Base-by-base conservation (phyloP, 2,888 invertebrate genomes). In the Hermaeophaga mercurialis region DNA sequence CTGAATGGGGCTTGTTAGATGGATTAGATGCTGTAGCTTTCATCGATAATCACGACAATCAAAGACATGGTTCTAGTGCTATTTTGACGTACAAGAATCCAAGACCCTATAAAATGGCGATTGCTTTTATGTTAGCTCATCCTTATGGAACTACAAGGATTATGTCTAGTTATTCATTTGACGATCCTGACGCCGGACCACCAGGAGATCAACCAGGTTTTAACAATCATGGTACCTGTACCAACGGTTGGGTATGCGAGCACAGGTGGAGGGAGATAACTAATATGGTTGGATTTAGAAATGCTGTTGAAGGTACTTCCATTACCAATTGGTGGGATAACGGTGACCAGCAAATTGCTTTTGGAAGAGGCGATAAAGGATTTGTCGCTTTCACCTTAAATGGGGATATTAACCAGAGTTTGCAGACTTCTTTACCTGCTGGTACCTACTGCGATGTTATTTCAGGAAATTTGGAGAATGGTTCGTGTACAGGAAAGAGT, bases 131-230 rank as follows among this genome's bases (percentile, higher is more conserved):
- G 85, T 80, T 96, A 75, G 92, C 94, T 0, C 89, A 90, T 82
- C 87, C 91, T 0, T 92, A 91, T 64, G 80, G 84, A 55, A 85
- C 91, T 0, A 84, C 90, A 43, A 77, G 95, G 47, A 93, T 96
- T 90, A 96, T 96, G 94, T 94, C 94, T 72, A 93, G 94, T 63
- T 96, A 85, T 71, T 80, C 72, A 43, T 96, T 93, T 75, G 70
- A 74, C 12, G 14, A 24, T 12, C 14, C 22, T 8, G 43, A 43
- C 14, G 12, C 22, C 6, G 73, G 74, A 65, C 58, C 58, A 7
- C 58, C 58, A 28, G 22, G 17, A 12, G 7, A 28, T 12, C 38
- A 38, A 9, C 86, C 90, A 0, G 77, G 77, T 17, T 85, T 90
- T 58, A 85, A 87, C 64, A 71, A 81, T 5, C 88, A 90, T 58